Percentiles rank a stretch among this genome's conserved stretches.
phyloP scores from a whole-genome alignment of 1,140 invertebrate genomes.

The Latrodectus geometricus region DNA sequence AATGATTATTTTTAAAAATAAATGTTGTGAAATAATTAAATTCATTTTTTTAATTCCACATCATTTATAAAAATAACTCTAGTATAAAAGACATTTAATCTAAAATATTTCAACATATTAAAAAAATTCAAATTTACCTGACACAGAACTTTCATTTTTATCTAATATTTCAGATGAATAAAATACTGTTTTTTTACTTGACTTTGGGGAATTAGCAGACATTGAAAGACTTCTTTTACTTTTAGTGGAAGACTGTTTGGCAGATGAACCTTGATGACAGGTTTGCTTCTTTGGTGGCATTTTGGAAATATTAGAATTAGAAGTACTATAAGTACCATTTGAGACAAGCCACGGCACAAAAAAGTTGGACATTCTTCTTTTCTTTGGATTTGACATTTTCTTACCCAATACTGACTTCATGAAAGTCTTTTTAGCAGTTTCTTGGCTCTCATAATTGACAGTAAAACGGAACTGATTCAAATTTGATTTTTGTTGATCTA shows the following conservation, averaged over 20 bases:
- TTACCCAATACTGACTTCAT: conserved; percentile 50
- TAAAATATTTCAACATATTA: background rate
- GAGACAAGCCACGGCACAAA: conserved; percentile 53
- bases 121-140: background rate
- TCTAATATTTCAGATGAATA: conserved; percentile 22
- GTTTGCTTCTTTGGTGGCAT: conserved; percentile 2
- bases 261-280: background rate
- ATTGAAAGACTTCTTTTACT: conserved; percentile 45
- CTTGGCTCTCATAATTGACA: conserved; percentile 21
- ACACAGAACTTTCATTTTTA: background rate
- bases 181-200: conserved; percentile 10
- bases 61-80: too few relatives aligned
- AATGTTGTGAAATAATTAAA: too few relatives aligned
- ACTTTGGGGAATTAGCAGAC: conserved; percentile 5
- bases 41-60: too few relatives aligned
- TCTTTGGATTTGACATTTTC: conserved; percentile 9
- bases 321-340: conserved; percentile 25
- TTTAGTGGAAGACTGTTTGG: conserved; percentile 19
- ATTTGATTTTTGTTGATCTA: background rate
- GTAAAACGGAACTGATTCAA: conserved; percentile 20
- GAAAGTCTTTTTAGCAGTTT: conserved; percentile 42
- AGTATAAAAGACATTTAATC: too few relatives aligned
- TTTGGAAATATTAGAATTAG: conserved; percentile 20
- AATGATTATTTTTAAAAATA: too few relatives aligned
- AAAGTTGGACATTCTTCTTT: conserved; percentile 50